Conservation (phyloP, 2,113 vertebrate genomes). For the Lepus americanus region DNA sequence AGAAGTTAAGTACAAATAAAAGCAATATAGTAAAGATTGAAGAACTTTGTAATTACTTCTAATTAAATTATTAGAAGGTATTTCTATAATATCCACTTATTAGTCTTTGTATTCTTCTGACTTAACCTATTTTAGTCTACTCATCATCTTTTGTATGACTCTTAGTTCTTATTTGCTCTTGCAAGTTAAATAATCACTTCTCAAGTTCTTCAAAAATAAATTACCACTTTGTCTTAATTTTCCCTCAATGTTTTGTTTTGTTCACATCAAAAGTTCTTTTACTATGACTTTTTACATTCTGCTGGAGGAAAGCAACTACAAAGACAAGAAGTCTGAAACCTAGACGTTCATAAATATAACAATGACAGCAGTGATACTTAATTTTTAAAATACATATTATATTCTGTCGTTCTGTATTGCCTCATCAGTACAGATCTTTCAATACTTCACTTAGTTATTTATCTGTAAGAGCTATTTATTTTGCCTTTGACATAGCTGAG, state of each 20-base stretch:
- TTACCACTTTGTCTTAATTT: background rate
- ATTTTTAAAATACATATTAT: background rate
- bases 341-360: background rate
- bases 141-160: background rate
- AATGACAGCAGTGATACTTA: background rate
- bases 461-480: conserved; percentile 39
- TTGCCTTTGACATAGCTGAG: background rate
- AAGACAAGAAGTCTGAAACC: conserved; percentile 5
- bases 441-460: background rate
- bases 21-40: conserved; percentile 42
- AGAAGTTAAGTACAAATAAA: conserved; percentile 47
- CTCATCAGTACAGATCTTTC: background rate
- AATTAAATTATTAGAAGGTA: conserved; percentile 43
- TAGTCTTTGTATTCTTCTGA: conserved; percentile 21
- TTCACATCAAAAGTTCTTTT: conserved; percentile 41
- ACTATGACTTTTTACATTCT: background rate
- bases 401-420: background rate
- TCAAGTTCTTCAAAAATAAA: conserved; percentile 59
- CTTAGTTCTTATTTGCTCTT: conserved; percentile 30
- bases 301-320: background rate
- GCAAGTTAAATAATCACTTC: conserved; percentile 46
- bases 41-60: conserved; percentile 2
- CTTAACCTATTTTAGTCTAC: conserved; percentile 55
- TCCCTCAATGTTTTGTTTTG: conserved; percentile 34
- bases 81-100: conserved; percentile 5